Base-by-base conservation (phyloP, 2,113 vertebrate species). In the Cercocebus atys region DNA sequence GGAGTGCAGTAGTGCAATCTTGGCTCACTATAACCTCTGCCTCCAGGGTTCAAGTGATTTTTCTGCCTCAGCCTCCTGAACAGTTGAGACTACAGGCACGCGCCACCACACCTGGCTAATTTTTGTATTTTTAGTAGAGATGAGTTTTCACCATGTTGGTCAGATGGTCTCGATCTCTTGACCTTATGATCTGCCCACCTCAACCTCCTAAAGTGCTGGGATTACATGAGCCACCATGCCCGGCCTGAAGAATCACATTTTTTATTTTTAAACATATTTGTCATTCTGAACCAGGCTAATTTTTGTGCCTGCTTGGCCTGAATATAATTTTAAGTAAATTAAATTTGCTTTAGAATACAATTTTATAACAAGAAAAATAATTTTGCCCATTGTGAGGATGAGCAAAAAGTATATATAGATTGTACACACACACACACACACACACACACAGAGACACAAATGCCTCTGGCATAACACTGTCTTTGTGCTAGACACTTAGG, bases 301-400 rank as follows among this genome's bases (percentile, higher is more conserved):
- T 89, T 79, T 81, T 82, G 12, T 90, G 38, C 6, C 59, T 94
- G 90, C 38, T 88, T 52, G 22, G n/a, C 88, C 40, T 80, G 40
- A 93, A 40, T 84, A 94, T 93, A 57, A 79, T 70, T 84, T 94
- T 25, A 64, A 95, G 38, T 13, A 80, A 75, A 95, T 70, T 95
- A 68, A 90, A 96, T 90, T 94, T 80, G 61, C 86, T 66, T 93
- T 43, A 88, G 14, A 61, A 68, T 80, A 18, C 38, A 90, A 9
- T 73, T 90, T 88, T 87, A 75, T 18, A 87, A 90, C 25, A 66
- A 30, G 17, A 20, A 94, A 82, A 96, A 94, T 30, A 57, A 78
- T 57, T 90, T 78, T 78, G 35, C 12, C 45, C 20, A 79, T 32
- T 72, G 23, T 38, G 32, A 79, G 57, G 27, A 57, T 94, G 38